Evolutionary conservation across 2,888 invertebrate species (phyloP).

Genomic region (Halictus quadricinctus): DNA sequence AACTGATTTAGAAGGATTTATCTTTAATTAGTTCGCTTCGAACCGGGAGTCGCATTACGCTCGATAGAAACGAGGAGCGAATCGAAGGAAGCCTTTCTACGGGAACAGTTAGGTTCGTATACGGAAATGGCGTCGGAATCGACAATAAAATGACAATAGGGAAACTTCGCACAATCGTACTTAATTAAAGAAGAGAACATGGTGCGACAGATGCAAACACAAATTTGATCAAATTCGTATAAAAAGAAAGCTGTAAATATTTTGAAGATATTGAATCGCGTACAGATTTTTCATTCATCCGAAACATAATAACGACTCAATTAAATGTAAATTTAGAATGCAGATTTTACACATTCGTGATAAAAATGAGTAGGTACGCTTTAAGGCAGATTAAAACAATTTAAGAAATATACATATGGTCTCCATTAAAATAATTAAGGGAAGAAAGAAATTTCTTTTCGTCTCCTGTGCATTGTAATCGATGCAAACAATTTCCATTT

Average conservation of each 20-base stretch:
- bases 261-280: background rate
- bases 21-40: slow-evolving; percentile 63
- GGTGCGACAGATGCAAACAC: background rate
- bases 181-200: background rate
- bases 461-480: too few relatives aligned
- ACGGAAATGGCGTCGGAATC: slow-evolving; percentile 10
- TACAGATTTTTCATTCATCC: background rate
- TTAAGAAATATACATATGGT: too few relatives aligned
- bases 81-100: slow-evolving; percentile 13
- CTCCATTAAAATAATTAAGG: background rate
- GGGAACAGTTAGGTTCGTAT: background rate
- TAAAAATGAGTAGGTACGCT: background rate
- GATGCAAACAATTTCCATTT: too few relatives aligned
- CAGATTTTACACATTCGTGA: background rate
- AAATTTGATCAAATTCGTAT: background rate
- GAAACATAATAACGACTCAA: background rate
- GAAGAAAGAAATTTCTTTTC: background rate
- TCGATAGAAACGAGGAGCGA: slow-evolving; percentile 17
- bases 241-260: background rate
- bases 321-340: too few relatives aligned
- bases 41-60: slow-evolving; percentile 27
- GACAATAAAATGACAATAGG: background rate
- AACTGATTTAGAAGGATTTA: slow-evolving; percentile 71
- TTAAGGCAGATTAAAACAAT: too few relatives aligned
- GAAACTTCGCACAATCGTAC: background rate